A percentile compares a stretch with the other conserved stretches of the same genome.
These are phyloP conservation scores for Rhea pennata DNA, from an alignment of 2,113 vertebrate species.

Conservation along the genomic window DNA sequence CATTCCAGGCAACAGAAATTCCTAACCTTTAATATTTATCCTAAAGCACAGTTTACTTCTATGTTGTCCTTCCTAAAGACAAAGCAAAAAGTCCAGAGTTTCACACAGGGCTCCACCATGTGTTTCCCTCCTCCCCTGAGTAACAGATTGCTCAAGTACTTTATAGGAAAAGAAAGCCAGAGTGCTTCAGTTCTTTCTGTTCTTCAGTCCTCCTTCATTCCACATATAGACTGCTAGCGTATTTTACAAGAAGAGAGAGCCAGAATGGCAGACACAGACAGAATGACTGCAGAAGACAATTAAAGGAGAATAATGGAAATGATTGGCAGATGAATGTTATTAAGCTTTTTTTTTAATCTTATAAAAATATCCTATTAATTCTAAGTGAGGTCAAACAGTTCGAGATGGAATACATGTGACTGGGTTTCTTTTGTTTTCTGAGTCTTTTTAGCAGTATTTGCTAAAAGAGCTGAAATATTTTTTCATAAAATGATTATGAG, in stretches of 20 bases:
- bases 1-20: background rate
- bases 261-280: background rate
- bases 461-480: constrained; percentile 58
- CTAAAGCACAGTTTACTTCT: background rate
- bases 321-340: background rate
- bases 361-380: constrained; percentile 22
- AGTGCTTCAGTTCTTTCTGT: accelerated
- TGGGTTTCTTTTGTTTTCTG: constrained; percentile 48
- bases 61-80: background rate
- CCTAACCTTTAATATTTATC: background rate
- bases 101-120: background rate
- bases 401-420: constrained; percentile 10
- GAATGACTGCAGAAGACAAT: constrained; percentile 11
- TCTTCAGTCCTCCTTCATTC: background rate
- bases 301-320: constrained; percentile 23
- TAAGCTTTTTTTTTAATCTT: background rate
- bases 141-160: background rate
- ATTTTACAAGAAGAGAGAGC: background rate
- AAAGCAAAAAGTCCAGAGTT: background rate
- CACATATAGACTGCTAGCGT: background rate
- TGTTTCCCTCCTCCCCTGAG: background rate
- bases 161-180: background rate
- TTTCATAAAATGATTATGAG: constrained; percentile 65
- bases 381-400: constrained; percentile 45
- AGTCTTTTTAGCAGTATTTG: constrained; percentile 2